These are phyloP conservation scores for Saxidomus purpurata DNA, from an alignment of 1,140 invertebrate genomes.

Conservation along the genomic window DNA sequence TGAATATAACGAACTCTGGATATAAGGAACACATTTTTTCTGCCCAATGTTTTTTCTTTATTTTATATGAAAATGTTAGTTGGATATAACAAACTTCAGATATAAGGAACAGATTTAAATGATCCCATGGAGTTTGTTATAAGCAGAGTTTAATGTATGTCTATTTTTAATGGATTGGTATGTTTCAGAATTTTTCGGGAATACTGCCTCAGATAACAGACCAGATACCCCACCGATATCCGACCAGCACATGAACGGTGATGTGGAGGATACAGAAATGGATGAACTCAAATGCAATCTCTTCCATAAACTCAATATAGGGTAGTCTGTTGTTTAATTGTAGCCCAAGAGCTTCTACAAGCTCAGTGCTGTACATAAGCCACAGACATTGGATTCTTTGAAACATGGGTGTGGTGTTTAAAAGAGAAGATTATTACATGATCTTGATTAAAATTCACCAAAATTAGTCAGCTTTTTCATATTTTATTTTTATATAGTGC, in stretches of 20 bases:
- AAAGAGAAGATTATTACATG: too few relatives aligned
- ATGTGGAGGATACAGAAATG: not conserved
- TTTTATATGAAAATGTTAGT: too few relatives aligned
- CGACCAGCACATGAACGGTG: not conserved
- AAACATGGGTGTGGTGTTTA: not conserved
- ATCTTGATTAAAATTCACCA: too few relatives aligned
- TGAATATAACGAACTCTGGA: too few relatives aligned
- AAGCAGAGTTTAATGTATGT: not conserved
- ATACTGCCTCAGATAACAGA: constrained; percentile 83
- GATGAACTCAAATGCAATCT: constrained; percentile 61
- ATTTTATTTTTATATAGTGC: too few relatives aligned
- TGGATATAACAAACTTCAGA: too few relatives aligned
- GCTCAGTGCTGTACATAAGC: not conserved
- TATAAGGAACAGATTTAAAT: too few relatives aligned
- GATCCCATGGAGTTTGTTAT: too few relatives aligned
- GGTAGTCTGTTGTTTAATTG: not conserved
- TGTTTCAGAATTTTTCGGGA: constrained; percentile 81
- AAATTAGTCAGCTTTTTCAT: too few relatives aligned
- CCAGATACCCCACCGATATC: constrained; percentile 68
- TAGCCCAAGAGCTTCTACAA: too few relatives aligned
- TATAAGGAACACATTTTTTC: too few relatives aligned
- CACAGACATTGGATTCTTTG: not conserved
- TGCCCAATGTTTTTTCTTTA: too few relatives aligned
- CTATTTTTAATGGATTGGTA: not conserved
- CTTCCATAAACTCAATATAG: constrained; percentile 42